These are phyloP conservation scores for Agrilus biguttatus DNA, from an alignment of 2,888 invertebrate genomes.

Conservation along the genomic window DNA sequence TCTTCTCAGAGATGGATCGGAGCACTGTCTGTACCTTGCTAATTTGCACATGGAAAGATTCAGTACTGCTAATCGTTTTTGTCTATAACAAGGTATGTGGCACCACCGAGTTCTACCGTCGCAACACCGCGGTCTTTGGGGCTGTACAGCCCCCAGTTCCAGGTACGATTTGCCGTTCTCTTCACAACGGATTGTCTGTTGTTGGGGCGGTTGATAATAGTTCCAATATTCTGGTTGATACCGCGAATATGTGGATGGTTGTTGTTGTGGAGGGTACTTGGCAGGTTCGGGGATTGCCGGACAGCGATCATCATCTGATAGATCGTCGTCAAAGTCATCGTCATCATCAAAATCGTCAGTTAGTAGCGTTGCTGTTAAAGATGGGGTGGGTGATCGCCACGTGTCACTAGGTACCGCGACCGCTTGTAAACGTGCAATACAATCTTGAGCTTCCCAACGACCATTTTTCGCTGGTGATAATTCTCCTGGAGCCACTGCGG, in stretches of 20 bases:
- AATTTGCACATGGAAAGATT: constrained; percentile 87
- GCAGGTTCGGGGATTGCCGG: constrained; percentile 34
- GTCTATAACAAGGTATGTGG: constrained; percentile 72
- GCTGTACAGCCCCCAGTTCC: constrained; percentile 58
- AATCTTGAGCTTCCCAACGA: constrained; percentile 41
- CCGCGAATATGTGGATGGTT: constrained; percentile 19
- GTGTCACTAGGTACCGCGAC: constrained; percentile 52
- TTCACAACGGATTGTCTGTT: constrained; percentile 73
- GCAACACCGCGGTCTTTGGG: constrained; percentile 27
- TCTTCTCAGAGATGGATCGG: constrained; percentile 76
- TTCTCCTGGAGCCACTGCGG: constrained; percentile 30
- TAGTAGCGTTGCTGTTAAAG: constrained; percentile 26
- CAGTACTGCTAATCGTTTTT: constrained; percentile 74
- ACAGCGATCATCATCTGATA: constrained; percentile 38
- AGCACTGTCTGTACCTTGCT: constrained; percentile 72
- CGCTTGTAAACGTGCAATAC: constrained; percentile 53
- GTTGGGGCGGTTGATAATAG: constrained; percentile 38
- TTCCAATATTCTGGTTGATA: constrained; percentile 26
- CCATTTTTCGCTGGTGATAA: constrained; percentile 39
- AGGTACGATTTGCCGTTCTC: constrained; percentile 84
- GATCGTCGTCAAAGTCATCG: constrained; percentile 47
- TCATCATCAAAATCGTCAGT: constrained; percentile 41
- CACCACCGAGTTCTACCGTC: constrained; percentile 45
- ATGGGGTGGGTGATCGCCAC: constrained; percentile 34
- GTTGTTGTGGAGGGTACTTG: constrained; percentile 16